These are phyloP conservation scores for Eurystomus gularis DNA, from an alignment of 2,113 vertebrate species.

Conservation along the genomic window DNA sequence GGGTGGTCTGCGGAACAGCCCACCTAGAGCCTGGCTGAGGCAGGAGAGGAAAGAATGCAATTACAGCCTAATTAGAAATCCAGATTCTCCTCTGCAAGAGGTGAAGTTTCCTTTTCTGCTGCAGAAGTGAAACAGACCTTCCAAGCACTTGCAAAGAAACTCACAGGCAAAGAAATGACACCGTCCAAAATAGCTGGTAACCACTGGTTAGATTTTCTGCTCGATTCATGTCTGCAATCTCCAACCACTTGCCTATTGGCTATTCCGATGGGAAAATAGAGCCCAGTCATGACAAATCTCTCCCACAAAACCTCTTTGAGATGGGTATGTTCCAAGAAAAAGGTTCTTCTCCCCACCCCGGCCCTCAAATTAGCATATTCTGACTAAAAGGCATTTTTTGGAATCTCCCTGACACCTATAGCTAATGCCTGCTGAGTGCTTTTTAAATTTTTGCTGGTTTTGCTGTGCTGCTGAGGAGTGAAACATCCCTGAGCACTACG, in stretches of 20 bases:
- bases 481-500: not conserved
- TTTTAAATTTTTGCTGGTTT: not conserved
- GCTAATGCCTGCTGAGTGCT: not conserved
- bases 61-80: constrained; percentile 60
- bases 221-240: not conserved
- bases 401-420: not conserved
- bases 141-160: not conserved
- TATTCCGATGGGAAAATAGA: not conserved
- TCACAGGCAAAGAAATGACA: not conserved
- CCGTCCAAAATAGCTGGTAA: not conserved
- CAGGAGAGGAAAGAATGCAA: constrained; percentile 54
- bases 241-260: not conserved
- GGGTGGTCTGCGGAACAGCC: constrained; percentile 46
- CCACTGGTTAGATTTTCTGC: not conserved
- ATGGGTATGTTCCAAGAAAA: not conserved
- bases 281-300: not conserved
- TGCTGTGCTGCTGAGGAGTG: not conserved
- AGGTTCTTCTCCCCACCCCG: not conserved
- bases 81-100: constrained; percentile 29
- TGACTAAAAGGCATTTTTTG: not conserved
- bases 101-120: constrained; percentile 39
- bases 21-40: not conserved
- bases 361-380: not conserved
- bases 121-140: constrained; percentile 8
- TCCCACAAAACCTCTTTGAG: not conserved